A percentile compares a stretch with the other conserved stretches of the same genome.
phyloP scores from a whole-genome alignment of 2,797 vertebrate genomes.

The Parambassis ranga region DNA sequence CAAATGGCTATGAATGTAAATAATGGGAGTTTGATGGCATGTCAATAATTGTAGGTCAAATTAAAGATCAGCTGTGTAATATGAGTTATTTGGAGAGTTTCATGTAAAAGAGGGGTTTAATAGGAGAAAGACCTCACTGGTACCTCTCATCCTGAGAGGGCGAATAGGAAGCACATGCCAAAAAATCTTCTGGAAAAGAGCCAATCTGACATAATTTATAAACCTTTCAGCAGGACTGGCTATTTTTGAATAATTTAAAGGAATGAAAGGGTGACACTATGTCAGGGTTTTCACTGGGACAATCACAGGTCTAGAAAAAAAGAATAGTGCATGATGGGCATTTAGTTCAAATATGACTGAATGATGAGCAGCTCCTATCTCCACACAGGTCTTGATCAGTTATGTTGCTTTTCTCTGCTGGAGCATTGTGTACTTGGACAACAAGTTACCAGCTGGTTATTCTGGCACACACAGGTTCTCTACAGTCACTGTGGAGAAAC shows the following conservation, averaged over 20 bases:
- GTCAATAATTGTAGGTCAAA: background rate
- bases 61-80: background rate
- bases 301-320: background rate
- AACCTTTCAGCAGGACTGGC: slow-evolving; percentile 13
- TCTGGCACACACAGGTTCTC: slow-evolving; percentile 63
- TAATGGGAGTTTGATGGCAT: background rate
- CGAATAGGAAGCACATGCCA: slow-evolving; percentile 6
- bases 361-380: slow-evolving; percentile 18
- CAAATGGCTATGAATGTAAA: slow-evolving; percentile 7
- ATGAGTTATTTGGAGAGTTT: background rate
- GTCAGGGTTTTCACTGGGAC: background rate
- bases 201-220: slow-evolving; percentile 20
- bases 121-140: background rate
- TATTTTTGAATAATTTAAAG: too few relatives aligned
- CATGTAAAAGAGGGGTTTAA: background rate
- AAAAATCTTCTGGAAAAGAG: slow-evolving; percentile 32
- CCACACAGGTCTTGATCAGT: slow-evolving; percentile 9
- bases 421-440: slow-evolving; percentile 61
- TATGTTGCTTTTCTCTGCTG: slow-evolving; percentile 18
- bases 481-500: slow-evolving; percentile 58
- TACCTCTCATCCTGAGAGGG: background rate
- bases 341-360: slow-evolving; percentile 21
- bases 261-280: slow-evolving; percentile 13
- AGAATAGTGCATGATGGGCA: background rate
- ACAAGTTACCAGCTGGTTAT: slow-evolving; percentile 65